Evolutionary conservation across 2,888 invertebrate species (phyloP).

Genomic region (Pediacus dermestoides): DNA sequence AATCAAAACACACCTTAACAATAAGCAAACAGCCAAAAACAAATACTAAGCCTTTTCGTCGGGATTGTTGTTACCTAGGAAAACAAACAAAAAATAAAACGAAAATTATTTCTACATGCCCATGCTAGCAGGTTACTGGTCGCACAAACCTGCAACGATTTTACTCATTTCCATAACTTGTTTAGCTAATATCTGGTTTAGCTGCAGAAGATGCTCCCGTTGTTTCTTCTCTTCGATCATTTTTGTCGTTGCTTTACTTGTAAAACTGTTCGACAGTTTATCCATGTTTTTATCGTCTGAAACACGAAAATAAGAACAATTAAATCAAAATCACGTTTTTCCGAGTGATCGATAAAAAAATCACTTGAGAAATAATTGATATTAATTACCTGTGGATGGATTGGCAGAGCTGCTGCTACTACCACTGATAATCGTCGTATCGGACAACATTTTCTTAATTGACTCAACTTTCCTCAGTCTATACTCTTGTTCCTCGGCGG

Average conservation of each 20-base stretch:
- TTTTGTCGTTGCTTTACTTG: constrained; percentile 43
- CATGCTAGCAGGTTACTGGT: constrained; percentile 19
- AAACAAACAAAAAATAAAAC: constrained; percentile 34
- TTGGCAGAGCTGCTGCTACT: constrained; percentile 39
- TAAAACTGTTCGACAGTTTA: constrained; percentile 41
- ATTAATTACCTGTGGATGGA: constrained; percentile 32
- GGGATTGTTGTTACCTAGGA: constrained; percentile 47
- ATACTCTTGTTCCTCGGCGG: constrained; percentile 79
- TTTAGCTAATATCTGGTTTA: constrained; percentile 88
- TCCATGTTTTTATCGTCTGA: constrained; percentile 35
- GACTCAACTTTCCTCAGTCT: constrained; percentile 85
- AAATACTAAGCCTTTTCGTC: constrained; percentile 41
- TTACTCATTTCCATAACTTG: constrained; percentile 95
- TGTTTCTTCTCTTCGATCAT: constrained; percentile 79
- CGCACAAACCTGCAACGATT: constrained; percentile 95
- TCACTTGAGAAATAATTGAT: background rate
- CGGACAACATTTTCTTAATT: constrained; percentile 85
- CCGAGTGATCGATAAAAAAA: too few species aligned
- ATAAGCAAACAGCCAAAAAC: constrained; percentile 29
- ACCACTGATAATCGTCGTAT: constrained; percentile 56
- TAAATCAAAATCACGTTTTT: background rate
- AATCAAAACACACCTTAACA: constrained; percentile 46
- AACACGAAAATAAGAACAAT: constrained; percentile 17
- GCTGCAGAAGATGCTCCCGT: constrained; percentile 81
- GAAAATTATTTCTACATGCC: constrained; percentile 22